Conservation (phyloP, 1,140 invertebrate species). For the Scylla paramamosain region DNA sequence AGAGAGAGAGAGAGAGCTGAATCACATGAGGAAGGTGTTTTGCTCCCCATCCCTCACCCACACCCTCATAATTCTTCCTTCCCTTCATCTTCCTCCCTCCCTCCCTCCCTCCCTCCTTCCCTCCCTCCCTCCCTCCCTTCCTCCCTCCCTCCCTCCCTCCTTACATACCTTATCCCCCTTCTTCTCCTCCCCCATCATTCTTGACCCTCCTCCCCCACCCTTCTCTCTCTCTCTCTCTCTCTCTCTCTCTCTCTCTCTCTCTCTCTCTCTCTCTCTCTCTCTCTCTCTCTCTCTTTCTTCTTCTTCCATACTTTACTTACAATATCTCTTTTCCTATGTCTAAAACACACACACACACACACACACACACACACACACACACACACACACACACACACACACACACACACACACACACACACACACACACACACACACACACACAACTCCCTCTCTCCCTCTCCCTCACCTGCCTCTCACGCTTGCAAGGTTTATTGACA, state of each 20-base stretch:
- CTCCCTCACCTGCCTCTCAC: background rate
- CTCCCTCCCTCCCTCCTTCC: background rate
- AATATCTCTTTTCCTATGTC: background rate
- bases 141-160: background rate
- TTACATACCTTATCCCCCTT: background rate
- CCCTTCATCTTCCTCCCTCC: background rate
- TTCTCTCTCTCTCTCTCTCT: background rate
- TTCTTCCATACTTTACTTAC: too few species aligned
- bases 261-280: background rate
- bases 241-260: conserved; percentile 2
- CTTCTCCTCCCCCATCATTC: background rate
- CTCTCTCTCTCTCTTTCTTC: too few species aligned
- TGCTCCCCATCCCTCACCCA: background rate
- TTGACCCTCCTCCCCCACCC: background rate
- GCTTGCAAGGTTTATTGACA: conserved; percentile 9
- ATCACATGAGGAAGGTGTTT: background rate
- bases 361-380: conserved; percentile 36
- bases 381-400: conserved; percentile 32
- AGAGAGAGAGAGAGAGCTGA: background rate
- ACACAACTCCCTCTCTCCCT: conserved; percentile 3
- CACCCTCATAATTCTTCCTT: background rate
- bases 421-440: conserved; percentile 35
- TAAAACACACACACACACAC: background rate
- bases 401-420: conserved; percentile 33
- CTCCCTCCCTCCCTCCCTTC: background rate